A percentile compares a stretch with the other conserved stretches of the same genome.
Evolutionary conservation across 2,113 vertebrate genomes (phyloP).

Genomic region (Acanthochromis polyacanthus): DNA sequence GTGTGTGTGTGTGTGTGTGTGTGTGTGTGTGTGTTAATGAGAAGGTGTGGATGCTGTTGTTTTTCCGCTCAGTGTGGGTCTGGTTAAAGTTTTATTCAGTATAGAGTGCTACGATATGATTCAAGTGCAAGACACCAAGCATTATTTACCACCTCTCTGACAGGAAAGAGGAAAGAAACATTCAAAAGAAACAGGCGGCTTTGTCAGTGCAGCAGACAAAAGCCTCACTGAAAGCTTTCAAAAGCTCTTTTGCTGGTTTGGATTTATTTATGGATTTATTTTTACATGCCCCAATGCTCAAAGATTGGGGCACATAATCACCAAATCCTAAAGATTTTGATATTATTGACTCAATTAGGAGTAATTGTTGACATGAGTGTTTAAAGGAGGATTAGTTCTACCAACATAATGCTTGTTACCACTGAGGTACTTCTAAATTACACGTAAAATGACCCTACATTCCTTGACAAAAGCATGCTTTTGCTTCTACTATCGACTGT

Average conservation of each 20-base stretch:
- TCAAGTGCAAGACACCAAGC: conserved; percentile 13
- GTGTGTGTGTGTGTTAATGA: neutral
- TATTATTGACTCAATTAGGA: too few relatives aligned
- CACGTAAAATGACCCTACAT: too few relatives aligned
- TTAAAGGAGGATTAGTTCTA: too few relatives aligned
- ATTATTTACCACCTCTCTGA: conserved; percentile 1
- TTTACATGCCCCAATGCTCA: neutral
- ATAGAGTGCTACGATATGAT: conserved; percentile 1
- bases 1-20: neutral
- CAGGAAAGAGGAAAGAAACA: too few relatives aligned
- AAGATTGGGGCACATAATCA: too few relatives aligned
- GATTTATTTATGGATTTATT: neutral
- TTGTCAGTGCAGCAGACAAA: neutral
- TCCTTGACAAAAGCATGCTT: too few relatives aligned
- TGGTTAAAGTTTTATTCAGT: conserved; percentile 35
- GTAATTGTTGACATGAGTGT: too few relatives aligned
- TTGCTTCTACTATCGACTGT: neutral
- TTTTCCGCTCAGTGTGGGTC: neutral
- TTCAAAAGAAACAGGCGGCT: neutral
- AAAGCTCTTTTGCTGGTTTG: neutral
- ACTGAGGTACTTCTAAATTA: too few relatives aligned
- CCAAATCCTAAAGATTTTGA: too few relatives aligned
- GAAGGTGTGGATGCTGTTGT: neutral
- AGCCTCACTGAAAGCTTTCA: neutral
- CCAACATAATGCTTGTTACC: too few relatives aligned